Conservation (phyloP, 2,888 invertebrate species). For the Dynastes tityus region DNA sequence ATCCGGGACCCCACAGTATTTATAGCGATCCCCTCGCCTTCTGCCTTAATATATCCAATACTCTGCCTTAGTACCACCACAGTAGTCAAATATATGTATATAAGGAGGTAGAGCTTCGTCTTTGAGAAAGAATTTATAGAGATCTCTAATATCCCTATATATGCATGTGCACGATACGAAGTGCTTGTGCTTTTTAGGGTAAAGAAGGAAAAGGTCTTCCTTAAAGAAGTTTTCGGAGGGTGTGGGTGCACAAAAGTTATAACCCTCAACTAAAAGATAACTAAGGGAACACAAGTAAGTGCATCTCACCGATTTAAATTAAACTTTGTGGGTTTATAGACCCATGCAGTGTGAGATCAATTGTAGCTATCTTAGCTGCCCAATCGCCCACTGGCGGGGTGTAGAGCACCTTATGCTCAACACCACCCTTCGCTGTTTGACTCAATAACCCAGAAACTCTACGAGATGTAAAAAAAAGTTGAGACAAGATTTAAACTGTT, state of each 20-base stretch:
- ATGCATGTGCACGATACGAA: constrained; percentile 25
- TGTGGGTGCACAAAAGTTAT: neutral
- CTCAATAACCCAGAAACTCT: no score
- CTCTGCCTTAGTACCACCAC: constrained; percentile 42
- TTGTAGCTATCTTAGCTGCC: no score
- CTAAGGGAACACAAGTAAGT: no score
- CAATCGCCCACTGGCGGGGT: no score
- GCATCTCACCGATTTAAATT: no score
- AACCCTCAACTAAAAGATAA: no score
- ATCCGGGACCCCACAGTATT: constrained; percentile 52
- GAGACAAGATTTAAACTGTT: no score
- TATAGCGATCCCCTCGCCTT: constrained; percentile 51
- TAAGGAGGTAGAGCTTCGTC: constrained; percentile 16
- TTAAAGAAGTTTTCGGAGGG: constrained; percentile 2
- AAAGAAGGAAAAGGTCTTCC: constrained; percentile 16
- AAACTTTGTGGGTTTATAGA: no score
- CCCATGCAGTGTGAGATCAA: no score
- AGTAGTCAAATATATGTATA: constrained; percentile 44
- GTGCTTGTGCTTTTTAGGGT: constrained; percentile 13
- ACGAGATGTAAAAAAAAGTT: no score
- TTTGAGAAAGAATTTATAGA: constrained; percentile 49
- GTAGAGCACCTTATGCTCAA: no score
- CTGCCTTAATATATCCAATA: constrained; percentile 51
- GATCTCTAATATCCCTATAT: constrained; percentile 35
- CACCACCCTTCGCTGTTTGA: no score